phyloP scores from a whole-genome alignment of 2,113 vertebrate species.

The Haemorhous mexicanus region DNA sequence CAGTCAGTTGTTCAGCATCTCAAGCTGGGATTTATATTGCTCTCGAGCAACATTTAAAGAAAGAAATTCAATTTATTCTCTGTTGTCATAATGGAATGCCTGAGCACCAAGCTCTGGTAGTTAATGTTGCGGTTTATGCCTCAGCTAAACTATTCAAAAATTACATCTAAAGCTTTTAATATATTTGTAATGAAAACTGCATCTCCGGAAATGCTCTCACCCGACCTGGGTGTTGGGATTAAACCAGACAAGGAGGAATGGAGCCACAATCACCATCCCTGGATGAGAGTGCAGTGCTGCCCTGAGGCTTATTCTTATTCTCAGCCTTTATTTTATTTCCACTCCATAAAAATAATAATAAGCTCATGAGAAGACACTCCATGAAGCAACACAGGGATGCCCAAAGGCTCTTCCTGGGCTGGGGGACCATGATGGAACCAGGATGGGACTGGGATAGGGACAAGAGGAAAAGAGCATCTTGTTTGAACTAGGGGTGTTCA shows the following conservation, averaged over 20 bases:
- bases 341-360: background rate
- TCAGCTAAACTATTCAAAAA: conserved; percentile 32
- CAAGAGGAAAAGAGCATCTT: background rate
- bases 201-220: background rate
- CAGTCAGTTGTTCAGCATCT: background rate
- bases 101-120: conserved; percentile 5
- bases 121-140: conserved; percentile 40
- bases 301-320: conserved; percentile 9
- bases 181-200: conserved; percentile 5
- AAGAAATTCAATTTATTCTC: conserved; percentile 46
- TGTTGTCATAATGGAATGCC: background rate
- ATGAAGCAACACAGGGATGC: background rate
- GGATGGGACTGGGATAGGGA: background rate
- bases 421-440: background rate
- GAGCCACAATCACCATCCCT: background rate
- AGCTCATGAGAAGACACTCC: background rate
- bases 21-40: background rate
- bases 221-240: background rate
- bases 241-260: background rate
- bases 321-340: background rate
- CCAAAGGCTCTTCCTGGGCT: background rate
- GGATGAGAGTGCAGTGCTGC: background rate
- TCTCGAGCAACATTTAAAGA: conserved; percentile 24
- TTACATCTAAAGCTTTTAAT: conserved; percentile 12
- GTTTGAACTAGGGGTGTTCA: background rate